Conservation (phyloP, 2,113 vertebrate species). For the Microcebus jonahi region DNA sequence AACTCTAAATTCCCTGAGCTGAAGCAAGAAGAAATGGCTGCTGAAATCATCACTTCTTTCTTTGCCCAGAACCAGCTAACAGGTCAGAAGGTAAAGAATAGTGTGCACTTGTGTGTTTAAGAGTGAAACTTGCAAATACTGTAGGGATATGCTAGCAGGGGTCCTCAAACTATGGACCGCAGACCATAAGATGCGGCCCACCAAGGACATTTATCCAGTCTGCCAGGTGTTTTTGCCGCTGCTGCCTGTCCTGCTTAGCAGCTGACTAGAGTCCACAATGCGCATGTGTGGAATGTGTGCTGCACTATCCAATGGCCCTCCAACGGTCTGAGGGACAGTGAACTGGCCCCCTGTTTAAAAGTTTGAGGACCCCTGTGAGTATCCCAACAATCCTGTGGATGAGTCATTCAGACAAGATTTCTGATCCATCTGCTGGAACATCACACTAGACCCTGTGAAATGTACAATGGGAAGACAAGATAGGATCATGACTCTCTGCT, state of each 20-base stretch:
- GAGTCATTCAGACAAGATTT: neutral
- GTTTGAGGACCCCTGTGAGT: neutral
- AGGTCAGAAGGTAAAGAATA: neutral
- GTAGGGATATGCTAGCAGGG: neutral
- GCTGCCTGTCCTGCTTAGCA: too few species aligned
- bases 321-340: too few species aligned
- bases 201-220: too few species aligned
- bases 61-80: neutral
- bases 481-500: neutral
- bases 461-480: neutral
- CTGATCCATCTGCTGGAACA: neutral
- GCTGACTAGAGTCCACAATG: too few species aligned
- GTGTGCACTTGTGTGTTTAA: neutral
- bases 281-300: too few species aligned
- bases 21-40: neutral
- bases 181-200: too few species aligned
- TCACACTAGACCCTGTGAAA: neutral
- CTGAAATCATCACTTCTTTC: neutral
- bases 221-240: too few species aligned
- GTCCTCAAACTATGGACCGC: too few species aligned
- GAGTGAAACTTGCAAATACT: neutral
- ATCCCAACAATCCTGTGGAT: neutral
- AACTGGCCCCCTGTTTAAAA: too few species aligned
- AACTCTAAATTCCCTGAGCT: neutral
- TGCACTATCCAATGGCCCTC: too few species aligned